Conservation (phyloP, 2,113 vertebrate genomes). For the Apaloderma vittatum region DNA sequence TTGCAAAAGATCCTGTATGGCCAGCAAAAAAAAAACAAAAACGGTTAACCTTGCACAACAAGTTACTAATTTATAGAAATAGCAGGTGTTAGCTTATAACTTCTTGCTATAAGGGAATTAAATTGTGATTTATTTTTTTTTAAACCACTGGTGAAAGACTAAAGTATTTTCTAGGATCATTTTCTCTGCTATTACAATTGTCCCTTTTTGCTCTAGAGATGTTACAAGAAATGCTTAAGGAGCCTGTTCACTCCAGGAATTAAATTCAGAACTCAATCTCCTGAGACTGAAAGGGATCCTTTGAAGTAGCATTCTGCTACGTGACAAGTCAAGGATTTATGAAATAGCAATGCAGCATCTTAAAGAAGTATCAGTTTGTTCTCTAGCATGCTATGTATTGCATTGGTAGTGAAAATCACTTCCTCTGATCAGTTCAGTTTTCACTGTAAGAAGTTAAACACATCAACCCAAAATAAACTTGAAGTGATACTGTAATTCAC, state of each 20-base stretch:
- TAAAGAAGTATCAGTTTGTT: neutral
- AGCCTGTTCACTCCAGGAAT: neutral
- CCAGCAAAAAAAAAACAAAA: neutral
- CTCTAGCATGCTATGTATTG: neutral
- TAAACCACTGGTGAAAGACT: neutral
- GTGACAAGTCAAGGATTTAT: neutral
- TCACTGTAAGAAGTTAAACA: neutral
- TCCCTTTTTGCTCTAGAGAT: neutral
- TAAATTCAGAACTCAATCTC: neutral
- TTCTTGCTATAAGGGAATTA: neutral
- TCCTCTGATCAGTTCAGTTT: neutral
- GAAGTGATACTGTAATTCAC: neutral
- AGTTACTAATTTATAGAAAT: neutral
- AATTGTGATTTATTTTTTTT: neutral
- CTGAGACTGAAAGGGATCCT: slow-evolving; percentile 38
- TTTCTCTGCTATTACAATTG: neutral
- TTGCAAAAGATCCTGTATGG: neutral
- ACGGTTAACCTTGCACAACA: neutral
- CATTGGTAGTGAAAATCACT: neutral
- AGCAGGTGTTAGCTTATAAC: neutral
- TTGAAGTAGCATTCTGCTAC: neutral
- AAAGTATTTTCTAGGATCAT: neutral
- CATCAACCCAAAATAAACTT: neutral
- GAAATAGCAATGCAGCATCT: neutral
- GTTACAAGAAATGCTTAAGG: neutral